A percentile compares a stretch with the other conserved stretches of the same genome.
These are phyloP conservation scores for Notechis scutatus DNA, from an alignment of 2,113 vertebrate genomes.

Conservation along the genomic window DNA sequence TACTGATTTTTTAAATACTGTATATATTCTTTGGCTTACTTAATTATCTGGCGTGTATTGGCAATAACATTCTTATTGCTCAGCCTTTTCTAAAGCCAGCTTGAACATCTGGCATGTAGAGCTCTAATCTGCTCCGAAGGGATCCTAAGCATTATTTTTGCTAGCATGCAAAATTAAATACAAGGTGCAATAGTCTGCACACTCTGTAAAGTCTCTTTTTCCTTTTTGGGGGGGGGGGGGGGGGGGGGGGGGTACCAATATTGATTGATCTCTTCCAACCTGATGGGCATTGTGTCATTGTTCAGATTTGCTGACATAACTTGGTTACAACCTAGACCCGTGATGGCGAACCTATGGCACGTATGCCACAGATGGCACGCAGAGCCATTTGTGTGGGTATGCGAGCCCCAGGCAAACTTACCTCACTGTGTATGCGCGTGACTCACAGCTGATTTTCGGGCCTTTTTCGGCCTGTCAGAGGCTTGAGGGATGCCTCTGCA, in stretches of 20 bases:
- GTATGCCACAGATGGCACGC: too few relatives aligned
- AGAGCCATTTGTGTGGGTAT: too few relatives aligned
- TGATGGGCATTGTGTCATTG: neutral
- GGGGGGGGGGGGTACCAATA: neutral
- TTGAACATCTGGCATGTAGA: neutral
- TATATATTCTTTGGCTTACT: neutral
- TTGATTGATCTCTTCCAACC: neutral
- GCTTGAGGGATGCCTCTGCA: too few relatives aligned
- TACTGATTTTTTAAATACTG: neutral
- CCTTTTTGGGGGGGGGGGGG: neutral
- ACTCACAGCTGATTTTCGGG: too few relatives aligned
- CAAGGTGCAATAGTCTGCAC: neutral
- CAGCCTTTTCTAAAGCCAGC: neutral
- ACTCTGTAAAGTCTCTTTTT: neutral
- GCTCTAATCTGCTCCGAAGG: neutral
- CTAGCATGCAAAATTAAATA: neutral
- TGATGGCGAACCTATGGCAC: too few relatives aligned
- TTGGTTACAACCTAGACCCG: neutral
- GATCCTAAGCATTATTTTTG: neutral
- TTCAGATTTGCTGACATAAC: neutral
- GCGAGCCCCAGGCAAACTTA: too few relatives aligned
- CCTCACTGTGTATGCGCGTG: too few relatives aligned
- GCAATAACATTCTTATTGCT: neutral
- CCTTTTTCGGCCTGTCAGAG: too few relatives aligned
- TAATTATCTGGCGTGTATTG: neutral